Conservation (phyloP, 2,113 vertebrate species). For the Smithornis capensis region DNA sequence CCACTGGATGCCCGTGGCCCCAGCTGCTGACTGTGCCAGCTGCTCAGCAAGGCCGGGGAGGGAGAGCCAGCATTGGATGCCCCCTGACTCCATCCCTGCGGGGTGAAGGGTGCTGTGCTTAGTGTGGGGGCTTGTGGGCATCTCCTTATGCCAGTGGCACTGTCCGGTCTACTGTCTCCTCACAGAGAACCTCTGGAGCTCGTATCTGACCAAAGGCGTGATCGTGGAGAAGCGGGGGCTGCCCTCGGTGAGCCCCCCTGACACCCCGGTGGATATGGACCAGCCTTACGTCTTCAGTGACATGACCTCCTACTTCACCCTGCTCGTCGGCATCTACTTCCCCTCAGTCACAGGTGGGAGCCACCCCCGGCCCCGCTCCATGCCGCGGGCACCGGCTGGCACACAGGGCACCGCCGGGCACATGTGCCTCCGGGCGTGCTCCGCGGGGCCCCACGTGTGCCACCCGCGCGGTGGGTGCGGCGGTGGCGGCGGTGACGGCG, state of each 20-base stretch:
- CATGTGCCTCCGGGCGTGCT: not conserved
- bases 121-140: rapidly evolving
- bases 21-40: not conserved
- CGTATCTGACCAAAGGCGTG: slow-evolving; percentile 87
- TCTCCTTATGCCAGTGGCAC: not conserved
- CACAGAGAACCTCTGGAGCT: slow-evolving; percentile 92
- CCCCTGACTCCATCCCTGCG: rapidly evolving
- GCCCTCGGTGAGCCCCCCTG: slow-evolving; percentile 66
- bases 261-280: slow-evolving; percentile 75
- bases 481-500: not conserved
- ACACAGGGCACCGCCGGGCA: not conserved
- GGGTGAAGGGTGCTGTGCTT: not conserved
- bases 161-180: not conserved
- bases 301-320: slow-evolving; percentile 95
- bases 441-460: not conserved
- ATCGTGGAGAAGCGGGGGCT: slow-evolving; percentile 79
- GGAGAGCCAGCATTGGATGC: not conserved
- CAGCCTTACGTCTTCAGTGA: slow-evolving; percentile 94
- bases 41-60: not conserved
- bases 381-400: not conserved
- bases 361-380: rapidly evolving
- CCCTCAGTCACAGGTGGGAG: slow-evolving; percentile 94
- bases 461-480: not conserved
- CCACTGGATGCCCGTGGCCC: not conserved
- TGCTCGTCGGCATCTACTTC: slow-evolving; percentile 98